phyloP scores from a whole-genome alignment of 2,113 vertebrate species.

The pig (Sus scrofa) region DNA sequence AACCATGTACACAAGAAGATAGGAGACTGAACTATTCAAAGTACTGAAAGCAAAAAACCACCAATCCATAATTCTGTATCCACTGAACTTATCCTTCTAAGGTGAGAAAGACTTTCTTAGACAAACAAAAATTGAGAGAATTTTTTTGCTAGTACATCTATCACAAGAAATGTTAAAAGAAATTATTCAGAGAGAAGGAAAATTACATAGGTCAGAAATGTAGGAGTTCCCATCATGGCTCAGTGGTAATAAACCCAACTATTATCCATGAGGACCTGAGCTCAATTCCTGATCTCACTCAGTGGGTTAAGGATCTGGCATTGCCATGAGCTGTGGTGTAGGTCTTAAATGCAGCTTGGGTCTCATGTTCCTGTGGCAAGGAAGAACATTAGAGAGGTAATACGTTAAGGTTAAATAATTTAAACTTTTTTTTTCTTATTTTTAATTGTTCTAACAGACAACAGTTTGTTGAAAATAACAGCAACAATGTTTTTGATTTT shows the following conservation, averaged over 20 bases:
- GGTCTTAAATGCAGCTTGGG: no score
- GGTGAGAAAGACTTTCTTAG: background rate
- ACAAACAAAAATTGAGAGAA: background rate
- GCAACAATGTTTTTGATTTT: background rate
- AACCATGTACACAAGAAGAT: background rate
- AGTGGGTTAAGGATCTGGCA: no score
- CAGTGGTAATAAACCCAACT: no score
- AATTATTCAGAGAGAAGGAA: background rate
- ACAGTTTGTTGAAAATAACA: background rate
- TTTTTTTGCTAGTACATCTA: background rate
- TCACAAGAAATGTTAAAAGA: background rate
- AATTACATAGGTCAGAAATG: background rate
- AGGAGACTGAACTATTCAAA: background rate
- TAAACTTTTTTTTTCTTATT: background rate
- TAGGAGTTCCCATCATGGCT: no score
- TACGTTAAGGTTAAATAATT: background rate
- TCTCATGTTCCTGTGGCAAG: no score
- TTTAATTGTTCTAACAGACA: background rate
- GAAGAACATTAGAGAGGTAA: background rate
- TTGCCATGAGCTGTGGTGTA: no score
- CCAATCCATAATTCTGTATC: background rate
- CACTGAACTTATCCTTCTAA: conserved; percentile 11
- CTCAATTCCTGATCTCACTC: no score
- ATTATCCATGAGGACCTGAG: no score
- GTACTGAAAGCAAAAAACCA: background rate